Evolutionary conservation across 2,888 invertebrate genomes (phyloP).

Genomic region (Furcula furcula): DNA sequence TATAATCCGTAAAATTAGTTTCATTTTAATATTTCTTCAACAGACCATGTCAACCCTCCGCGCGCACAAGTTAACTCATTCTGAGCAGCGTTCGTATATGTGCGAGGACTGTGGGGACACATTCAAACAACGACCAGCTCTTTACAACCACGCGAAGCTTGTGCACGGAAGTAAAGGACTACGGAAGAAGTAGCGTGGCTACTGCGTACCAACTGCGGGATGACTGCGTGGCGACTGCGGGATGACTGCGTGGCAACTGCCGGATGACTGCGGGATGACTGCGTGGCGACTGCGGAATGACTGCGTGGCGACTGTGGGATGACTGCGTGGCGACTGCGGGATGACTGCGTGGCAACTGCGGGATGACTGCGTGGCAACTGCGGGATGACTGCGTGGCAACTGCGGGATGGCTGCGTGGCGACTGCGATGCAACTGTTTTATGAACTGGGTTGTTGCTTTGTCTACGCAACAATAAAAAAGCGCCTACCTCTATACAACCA

Average conservation of each 20-base stretch:
- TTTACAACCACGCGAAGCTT: slow-evolving; percentile 48
- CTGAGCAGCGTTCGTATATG: slow-evolving; percentile 46
- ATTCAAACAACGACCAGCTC: slow-evolving; percentile 52
- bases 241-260: neutral
- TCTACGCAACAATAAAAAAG: too few relatives aligned
- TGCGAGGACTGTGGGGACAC: slow-evolving; percentile 60
- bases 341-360: neutral
- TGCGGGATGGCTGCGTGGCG: neutral
- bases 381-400: neutral
- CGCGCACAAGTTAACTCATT: slow-evolving; percentile 49
- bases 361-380: neutral
- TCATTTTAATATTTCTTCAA: too few relatives aligned
- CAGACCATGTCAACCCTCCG: slow-evolving; percentile 46
- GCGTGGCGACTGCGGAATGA: neutral
- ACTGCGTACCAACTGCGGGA: too few relatives aligned
- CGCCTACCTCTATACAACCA: too few relatives aligned
- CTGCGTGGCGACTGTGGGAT: neutral
- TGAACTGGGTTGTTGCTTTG: too few relatives aligned
- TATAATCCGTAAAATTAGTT: too few relatives aligned
- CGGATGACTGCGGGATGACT: too few relatives aligned
- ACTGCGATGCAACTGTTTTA: neutral
- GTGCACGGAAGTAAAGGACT: slow-evolving; percentile 29
- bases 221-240: neutral
- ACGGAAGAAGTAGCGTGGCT: neutral
- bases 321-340: neutral